phyloP scores from a whole-genome alignment of 2,888 invertebrate genomes.

The Chloromyia formosa region DNA sequence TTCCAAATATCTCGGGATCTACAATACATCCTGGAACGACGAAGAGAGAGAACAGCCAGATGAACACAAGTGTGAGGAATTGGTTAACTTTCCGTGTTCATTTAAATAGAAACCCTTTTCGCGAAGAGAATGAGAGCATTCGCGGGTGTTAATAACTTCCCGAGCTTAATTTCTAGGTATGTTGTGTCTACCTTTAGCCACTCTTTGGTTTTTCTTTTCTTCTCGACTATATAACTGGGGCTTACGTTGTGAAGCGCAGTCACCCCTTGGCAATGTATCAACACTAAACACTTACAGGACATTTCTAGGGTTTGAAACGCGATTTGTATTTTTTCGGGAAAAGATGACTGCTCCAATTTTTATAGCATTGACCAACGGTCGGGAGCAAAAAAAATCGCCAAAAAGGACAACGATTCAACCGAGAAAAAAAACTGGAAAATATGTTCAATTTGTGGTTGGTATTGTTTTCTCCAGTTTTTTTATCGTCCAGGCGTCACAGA shows the following conservation, averaged over 20 bases:
- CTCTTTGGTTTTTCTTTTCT: not conserved
- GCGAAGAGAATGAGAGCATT: too few relatives aligned
- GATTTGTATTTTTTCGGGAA: not conserved
- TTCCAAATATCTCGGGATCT: not conserved
- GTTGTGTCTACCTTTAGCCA: not conserved
- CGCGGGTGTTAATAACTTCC: not conserved
- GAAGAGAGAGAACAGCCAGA: not conserved
- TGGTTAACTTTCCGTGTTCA: conserved; percentile 28
- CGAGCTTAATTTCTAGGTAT: not conserved
- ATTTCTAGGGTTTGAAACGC: too few relatives aligned
- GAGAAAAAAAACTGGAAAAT: not conserved
- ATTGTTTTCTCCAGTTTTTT: conserved; percentile 16
- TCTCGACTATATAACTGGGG: not conserved
- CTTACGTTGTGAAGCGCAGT: not conserved
- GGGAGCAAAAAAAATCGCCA: not conserved
- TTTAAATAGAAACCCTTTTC: conserved; percentile 20
- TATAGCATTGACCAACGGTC: not conserved
- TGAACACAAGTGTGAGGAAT: conserved; percentile 23
- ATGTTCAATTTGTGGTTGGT: not conserved
- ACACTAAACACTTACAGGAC: too few relatives aligned
- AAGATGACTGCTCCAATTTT: not conserved
- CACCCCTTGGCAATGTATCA: too few relatives aligned
- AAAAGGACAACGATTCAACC: conserved; percentile 7
- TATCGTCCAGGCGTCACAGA: not conserved
- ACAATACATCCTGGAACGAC: not conserved